A percentile compares a stretch with the other conserved stretches of the same genome.
Conservation (phyloP, 1,140 invertebrate genomes). For the Helicoverpa zea region DNA sequence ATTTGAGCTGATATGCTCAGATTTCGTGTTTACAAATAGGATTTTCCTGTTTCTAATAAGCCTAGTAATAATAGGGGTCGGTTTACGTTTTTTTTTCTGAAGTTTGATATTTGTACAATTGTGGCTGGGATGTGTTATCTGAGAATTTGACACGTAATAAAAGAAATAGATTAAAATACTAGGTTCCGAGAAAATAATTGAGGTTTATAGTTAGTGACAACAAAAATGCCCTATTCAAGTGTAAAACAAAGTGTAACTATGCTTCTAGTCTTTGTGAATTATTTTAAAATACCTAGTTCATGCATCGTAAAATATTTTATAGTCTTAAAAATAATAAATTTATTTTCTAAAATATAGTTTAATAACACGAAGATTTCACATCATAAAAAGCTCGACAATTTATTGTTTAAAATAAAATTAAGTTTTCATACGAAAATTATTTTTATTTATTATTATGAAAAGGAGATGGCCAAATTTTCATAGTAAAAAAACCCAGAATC, state of each 20-base stretch:
- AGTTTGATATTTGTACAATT: neutral
- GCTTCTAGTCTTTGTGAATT: too few species aligned
- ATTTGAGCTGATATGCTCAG: conserved; percentile 41
- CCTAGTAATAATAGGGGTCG: conserved; percentile 25
- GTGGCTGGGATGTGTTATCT: neutral
- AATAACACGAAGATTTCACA: neutral
- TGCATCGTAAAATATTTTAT: too few species aligned
- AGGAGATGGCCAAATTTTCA: too few species aligned
- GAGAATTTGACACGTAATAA: neutral
- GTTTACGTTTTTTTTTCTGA: neutral
- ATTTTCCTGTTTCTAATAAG: conserved; percentile 39
- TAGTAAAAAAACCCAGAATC: too few species aligned
- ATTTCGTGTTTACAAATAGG: conserved; percentile 48
- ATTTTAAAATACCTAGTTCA: too few species aligned
- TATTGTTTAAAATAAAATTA: neutral
- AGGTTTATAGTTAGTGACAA: neutral
- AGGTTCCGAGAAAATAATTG: neutral
- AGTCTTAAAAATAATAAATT: too few species aligned
- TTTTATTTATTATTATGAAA: too few species aligned
- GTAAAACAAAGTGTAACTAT: too few species aligned
- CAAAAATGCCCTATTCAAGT: too few species aligned
- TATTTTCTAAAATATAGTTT: neutral
- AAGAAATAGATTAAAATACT: neutral
- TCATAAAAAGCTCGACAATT: neutral
- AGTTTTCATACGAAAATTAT: neutral